phyloP scores from a whole-genome alignment of 2,888 invertebrate genomes.

The Lasioglossum lativentre region DNA sequence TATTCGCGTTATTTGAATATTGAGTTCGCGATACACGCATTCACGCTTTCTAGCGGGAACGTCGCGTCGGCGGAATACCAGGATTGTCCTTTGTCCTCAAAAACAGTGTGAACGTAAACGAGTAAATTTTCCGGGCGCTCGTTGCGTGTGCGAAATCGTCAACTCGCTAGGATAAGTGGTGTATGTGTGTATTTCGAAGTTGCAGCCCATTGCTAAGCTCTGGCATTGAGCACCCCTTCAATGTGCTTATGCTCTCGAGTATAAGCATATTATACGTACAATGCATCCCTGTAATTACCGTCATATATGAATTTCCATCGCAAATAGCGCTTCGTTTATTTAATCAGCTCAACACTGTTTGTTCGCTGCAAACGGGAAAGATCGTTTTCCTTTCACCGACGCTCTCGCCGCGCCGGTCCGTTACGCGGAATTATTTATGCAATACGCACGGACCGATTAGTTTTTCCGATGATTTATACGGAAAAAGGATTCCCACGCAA shows the following conservation, averaged over 20 bases:
- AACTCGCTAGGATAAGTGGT: conserved; percentile 18
- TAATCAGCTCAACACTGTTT: conserved; percentile 29
- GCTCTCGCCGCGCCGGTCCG: background rate
- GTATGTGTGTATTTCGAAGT: conserved; percentile 51
- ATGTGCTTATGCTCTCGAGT: conserved; percentile 49
- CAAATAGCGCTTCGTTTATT: conserved; percentile 40
- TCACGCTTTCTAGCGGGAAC: background rate
- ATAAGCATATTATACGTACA: conserved; percentile 41
- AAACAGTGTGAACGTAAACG: conserved; percentile 36
- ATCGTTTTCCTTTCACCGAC: background rate
- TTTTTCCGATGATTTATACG: background rate
- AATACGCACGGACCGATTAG: background rate
- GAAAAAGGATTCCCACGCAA: background rate
- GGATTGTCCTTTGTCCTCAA: conserved; percentile 25
- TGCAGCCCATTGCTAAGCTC: conserved; percentile 36
- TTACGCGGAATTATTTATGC: background rate
- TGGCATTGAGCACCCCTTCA: conserved; percentile 52
- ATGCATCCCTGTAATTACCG: conserved; percentile 46
- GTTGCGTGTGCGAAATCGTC: background rate
- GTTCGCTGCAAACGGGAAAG: background rate
- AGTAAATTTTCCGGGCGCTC: conserved; percentile 20
- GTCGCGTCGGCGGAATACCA: background rate
- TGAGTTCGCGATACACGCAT: background rate
- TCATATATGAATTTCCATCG: conserved; percentile 27
- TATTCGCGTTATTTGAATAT: background rate